Evolutionary conservation across 2,888 invertebrate species (phyloP).

Genomic region (Nymphalis polychloros): DNA sequence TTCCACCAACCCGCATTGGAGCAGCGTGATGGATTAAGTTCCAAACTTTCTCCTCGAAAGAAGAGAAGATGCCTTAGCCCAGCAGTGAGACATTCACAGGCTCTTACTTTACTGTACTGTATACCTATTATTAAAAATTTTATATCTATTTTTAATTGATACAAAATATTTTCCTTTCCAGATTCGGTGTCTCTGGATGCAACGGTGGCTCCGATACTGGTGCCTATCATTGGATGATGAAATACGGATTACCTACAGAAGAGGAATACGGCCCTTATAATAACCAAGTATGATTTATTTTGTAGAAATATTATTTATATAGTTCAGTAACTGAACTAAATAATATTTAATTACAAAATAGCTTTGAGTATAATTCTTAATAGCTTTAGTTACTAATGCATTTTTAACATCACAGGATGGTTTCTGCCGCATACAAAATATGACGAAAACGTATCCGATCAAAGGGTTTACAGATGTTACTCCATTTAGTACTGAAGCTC

Average conservation of each 20-base stretch:
- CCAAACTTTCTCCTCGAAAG: too few relatives aligned
- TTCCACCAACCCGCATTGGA: too few relatives aligned
- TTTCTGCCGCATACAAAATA: constrained; percentile 88
- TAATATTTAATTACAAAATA: too few relatives aligned
- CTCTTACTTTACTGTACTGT: too few relatives aligned
- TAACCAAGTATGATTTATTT: constrained; percentile 80
- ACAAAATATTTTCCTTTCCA: constrained; percentile 39
- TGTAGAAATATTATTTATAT: not conserved
- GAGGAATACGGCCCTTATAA: constrained; percentile 94
- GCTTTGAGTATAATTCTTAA: too few relatives aligned
- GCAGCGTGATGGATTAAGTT: too few relatives aligned
- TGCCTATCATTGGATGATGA: constrained; percentile 93
- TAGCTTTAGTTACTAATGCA: not conserved
- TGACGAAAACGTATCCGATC: constrained; percentile 84
- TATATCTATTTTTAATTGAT: too few relatives aligned
- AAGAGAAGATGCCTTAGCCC: too few relatives aligned
- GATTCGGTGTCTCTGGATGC: constrained; percentile 91
- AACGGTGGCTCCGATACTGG: constrained; percentile 95
- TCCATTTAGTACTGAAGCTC: constrained; percentile 84
- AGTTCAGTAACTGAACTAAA: too few relatives aligned
- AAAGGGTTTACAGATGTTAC: constrained; percentile 93
- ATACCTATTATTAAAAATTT: too few relatives aligned
- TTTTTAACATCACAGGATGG: constrained; percentile 84
- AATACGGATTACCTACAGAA: constrained; percentile 89
- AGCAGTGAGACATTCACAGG: too few relatives aligned